Percentiles rank a stretch among this genome's conserved stretches.
phyloP scores from a whole-genome alignment of 2,888 invertebrate species.

The Fabriciana adippe region DNA sequence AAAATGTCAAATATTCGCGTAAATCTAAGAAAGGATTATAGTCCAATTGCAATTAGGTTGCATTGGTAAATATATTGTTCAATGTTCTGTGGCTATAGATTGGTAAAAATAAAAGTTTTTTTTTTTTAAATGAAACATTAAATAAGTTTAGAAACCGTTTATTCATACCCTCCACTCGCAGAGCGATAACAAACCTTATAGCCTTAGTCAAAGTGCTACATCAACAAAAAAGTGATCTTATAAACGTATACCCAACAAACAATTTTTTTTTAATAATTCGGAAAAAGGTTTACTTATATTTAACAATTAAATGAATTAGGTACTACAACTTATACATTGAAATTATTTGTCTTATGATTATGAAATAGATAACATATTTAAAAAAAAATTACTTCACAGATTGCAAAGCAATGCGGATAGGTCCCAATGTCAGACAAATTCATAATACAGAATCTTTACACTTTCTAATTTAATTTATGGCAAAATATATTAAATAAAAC shows the following conservation, averaged over 20 bases:
- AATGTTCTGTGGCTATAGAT: background rate
- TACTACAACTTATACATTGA: background rate
- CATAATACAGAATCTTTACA: too few species aligned
- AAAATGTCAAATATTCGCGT: too few species aligned
- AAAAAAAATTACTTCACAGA: background rate
- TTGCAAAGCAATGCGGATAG: background rate
- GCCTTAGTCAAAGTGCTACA: slow-evolving; percentile 46
- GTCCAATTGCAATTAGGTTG: too few species aligned
- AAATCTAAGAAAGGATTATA: too few species aligned
- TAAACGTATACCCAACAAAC: slow-evolving; percentile 11
- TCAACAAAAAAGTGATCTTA: slow-evolving; percentile 44
- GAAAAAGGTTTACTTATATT: background rate
- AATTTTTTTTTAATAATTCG: slow-evolving; percentile 12
- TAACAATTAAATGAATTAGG: slow-evolving; percentile 1
- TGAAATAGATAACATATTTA: background rate
- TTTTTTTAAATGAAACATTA: slow-evolving; percentile 39
- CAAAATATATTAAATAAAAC: too few species aligned
- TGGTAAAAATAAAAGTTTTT: too few species aligned
- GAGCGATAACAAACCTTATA: slow-evolving; percentile 65
- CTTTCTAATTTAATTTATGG: too few species aligned
- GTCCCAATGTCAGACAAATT: too few species aligned
- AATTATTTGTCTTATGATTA: background rate
- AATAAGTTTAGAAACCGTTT: slow-evolving; percentile 58
- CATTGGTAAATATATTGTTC: too few species aligned
- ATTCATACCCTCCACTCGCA: slow-evolving; percentile 56